Evolutionary conservation across 2,888 invertebrate genomes (phyloP).

Genomic region (Acleris laterana): DNA sequence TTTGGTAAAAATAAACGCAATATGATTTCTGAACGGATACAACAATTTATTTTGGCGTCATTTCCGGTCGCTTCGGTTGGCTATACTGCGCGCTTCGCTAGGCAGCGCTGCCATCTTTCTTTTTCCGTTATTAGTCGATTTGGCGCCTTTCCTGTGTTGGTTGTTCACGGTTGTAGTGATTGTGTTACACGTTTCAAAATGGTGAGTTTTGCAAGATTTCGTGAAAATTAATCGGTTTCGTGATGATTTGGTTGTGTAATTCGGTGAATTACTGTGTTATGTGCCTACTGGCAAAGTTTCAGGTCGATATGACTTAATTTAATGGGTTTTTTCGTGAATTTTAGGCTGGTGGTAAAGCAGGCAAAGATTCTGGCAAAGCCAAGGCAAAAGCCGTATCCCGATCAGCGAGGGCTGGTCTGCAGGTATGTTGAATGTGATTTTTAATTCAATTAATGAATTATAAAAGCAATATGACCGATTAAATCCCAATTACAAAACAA

Average conservation of each 20-base stretch:
- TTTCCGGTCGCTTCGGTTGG: constrained; percentile 68
- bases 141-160: constrained; percentile 83
- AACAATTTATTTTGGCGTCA: constrained; percentile 55
- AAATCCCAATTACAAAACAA: constrained; percentile 43
- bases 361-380: constrained; percentile 99
- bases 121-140: constrained; percentile 64
- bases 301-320: constrained; percentile 81
- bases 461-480: constrained; percentile 37
- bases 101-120: constrained; percentile 76
- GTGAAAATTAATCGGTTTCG: constrained; percentile 62
- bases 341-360: constrained; percentile 99
- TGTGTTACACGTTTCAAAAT: constrained; percentile 83
- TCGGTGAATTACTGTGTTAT: constrained; percentile 64
- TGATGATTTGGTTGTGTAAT: constrained; percentile 62
- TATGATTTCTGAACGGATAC: constrained; percentile 24
- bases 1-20: too few relatives aligned
- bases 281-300: constrained; percentile 84
- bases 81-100: constrained; percentile 50
- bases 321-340: constrained; percentile 82
- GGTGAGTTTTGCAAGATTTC: constrained; percentile 83
- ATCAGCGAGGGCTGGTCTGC: constrained; percentile 99
- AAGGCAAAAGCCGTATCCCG: constrained; percentile 99
- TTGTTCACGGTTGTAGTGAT: constrained; percentile 75
- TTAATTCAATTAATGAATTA: constrained; percentile 72
- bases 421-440: constrained; percentile 86